Percentiles rank a stretch among this genome's conserved stretches.
Conservation (phyloP, 1,140 invertebrate genomes). For the Eriosoma lanigerum region DNA sequence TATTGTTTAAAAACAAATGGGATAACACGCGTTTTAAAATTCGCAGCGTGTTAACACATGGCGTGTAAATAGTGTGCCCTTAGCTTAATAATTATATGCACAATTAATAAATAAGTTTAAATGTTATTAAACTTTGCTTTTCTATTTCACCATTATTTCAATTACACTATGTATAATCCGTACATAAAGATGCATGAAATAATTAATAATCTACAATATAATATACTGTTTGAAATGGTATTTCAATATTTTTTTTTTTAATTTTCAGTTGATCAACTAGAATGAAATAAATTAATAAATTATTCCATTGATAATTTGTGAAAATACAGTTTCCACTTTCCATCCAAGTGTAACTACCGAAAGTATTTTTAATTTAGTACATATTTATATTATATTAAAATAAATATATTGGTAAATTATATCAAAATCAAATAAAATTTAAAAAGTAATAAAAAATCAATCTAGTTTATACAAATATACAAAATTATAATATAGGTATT, state of each 20-base stretch:
- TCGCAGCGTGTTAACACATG: too few relatives aligned
- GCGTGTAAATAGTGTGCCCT: too few relatives aligned
- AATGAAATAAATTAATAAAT: not conserved
- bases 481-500: not conserved
- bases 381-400: too few relatives aligned
- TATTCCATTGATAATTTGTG: slow-evolving; percentile 1
- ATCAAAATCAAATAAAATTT: not conserved
- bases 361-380: too few relatives aligned
- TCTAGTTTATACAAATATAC: not conserved
- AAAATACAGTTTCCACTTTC: too few relatives aligned
- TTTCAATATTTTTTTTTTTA: slow-evolving; percentile 1
- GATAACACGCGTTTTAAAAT: too few relatives aligned
- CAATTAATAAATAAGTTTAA: not conserved
- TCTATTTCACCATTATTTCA: not conserved
- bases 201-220: too few relatives aligned
- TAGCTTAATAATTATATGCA: not conserved
- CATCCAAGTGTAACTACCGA: too few relatives aligned
- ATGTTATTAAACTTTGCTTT: not conserved
- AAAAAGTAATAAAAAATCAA: not conserved
- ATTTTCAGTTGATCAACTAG: not conserved
- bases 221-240: not conserved
- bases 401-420: too few relatives aligned
- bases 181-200: not conserved
- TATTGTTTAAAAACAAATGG: too few relatives aligned
- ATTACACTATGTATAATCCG: not conserved